Percentiles rank a stretch among this genome's conserved stretches.
These are phyloP conservation scores for Brachyhypopomus occidentalis DNA, from an alignment of 2,113 vertebrate genomes.

Conservation along the genomic window DNA sequence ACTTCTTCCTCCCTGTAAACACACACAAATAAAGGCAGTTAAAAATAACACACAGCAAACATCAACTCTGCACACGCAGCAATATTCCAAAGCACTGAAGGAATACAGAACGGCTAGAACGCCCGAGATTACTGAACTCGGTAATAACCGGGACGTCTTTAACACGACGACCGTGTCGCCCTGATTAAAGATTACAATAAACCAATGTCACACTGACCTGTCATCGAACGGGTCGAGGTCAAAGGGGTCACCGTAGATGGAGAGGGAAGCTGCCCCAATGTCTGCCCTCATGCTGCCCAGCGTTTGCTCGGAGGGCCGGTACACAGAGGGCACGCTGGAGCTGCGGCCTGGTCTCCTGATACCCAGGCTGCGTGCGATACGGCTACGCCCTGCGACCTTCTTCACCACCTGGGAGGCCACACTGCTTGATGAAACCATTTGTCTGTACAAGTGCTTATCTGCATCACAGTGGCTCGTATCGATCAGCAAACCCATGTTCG, in stretches of 20 bases:
- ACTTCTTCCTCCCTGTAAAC: conserved; percentile 67
- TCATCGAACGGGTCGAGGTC: conserved; percentile 85
- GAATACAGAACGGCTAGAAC: neutral
- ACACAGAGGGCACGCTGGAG: conserved; percentile 80
- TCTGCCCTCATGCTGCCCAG: conserved; percentile 88
- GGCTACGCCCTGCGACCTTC: conserved; percentile 77
- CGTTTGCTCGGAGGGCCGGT: conserved; percentile 78
- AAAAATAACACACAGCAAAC: too few species aligned
- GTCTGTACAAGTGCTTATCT: neutral
- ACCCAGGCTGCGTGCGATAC: conserved; percentile 85
- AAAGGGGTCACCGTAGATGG: conserved; percentile 89
- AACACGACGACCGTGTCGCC: too few species aligned
- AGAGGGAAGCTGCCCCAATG: conserved; percentile 91
- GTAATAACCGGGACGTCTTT: too few species aligned
- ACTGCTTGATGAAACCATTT: neutral
- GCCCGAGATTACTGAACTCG: too few species aligned
- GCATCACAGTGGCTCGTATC: neutral
- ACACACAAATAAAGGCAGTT: too few species aligned
- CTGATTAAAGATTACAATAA: neutral
- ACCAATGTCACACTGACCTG: conserved; percentile 32
- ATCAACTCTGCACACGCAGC: neutral
- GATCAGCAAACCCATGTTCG: too few species aligned
- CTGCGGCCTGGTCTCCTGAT: conserved; percentile 77
- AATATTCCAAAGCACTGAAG: neutral
- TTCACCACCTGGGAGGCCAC: conserved; percentile 62